Evolutionary conservation across 2,113 vertebrate species (phyloP), one percentile per base, ranked within the genome.

Genomic region (Phylloscopus trochilus): DNA sequence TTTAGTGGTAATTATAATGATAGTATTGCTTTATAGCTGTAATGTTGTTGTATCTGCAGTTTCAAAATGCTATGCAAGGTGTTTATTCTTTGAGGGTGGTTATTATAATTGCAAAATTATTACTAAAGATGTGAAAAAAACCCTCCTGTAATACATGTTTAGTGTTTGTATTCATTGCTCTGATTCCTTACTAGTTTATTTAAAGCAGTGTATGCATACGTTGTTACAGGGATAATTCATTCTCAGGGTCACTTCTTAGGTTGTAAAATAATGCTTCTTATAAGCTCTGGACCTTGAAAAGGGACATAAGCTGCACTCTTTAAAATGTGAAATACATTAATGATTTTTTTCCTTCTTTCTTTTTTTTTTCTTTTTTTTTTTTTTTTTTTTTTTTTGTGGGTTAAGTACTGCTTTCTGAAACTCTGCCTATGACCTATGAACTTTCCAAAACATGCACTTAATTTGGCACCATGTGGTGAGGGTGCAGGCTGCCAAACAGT

Each of bases 81-180:
- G 17, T 75, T 93, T 75, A 24, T 70, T 81, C 24, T 85, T 87
- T 64, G 53, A 41, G 35, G 2, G 27, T 55, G 22, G 23, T 82
- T 64, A 33, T 24, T 83, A 4, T 26, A 56, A 63, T 11, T 60
- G 41, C 53, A 56, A 39, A 85, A 41, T 55, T 83, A 51, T 51
- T 56, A 37, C 39, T 69, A 64, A 82, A 64, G 44, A 11, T 64
- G 33, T 47, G 27, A 28, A 52, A 52, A 90, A 43, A 15, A n/a
- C n/a, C 0, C 1, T 22, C 4, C 7, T 46, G 0, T 47, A 69
- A 27, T 78, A 44, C 64, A 27, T 46, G 18, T 21, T 75, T 35
- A 66, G 21, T 53, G 5, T 90, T 90, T 55, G 23, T 64, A 31
- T 83, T 83, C 5, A 13, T 58, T 66, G 30, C n/a, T 87, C 17